A percentile compares a stretch with the other conserved stretches of the same genome.
These are phyloP conservation scores for Baryphthengus martii DNA, from an alignment of 2,113 vertebrate species.

Conservation along the genomic window DNA sequence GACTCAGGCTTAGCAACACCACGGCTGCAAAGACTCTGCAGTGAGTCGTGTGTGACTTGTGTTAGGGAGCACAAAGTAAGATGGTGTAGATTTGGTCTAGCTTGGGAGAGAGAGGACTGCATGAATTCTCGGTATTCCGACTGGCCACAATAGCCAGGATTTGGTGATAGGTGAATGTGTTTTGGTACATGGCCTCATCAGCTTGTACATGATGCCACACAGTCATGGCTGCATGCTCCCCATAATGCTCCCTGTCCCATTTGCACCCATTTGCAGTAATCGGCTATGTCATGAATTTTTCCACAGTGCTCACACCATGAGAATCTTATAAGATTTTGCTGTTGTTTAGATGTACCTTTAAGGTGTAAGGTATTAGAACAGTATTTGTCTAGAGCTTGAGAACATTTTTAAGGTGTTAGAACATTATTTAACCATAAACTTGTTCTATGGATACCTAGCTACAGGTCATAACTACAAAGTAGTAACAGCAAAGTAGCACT, in stretches of 20 bases:
- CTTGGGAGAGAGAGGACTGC: not conserved
- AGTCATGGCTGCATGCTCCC: not conserved
- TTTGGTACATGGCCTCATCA: not conserved
- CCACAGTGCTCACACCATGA: not conserved
- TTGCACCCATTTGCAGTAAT: not conserved
- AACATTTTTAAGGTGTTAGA: not conserved
- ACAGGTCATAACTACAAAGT: not conserved
- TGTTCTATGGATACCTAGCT: not conserved
- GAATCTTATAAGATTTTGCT: not conserved
- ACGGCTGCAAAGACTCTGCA: not conserved
- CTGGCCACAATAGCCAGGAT: not conserved
- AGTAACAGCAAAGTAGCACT: not conserved
- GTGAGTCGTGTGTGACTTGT: not conserved
- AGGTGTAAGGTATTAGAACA: not conserved
- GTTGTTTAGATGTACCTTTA: not conserved
- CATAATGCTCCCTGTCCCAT: not conserved
- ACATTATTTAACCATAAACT: not conserved
- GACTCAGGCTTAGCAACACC: not conserved
- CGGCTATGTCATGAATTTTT: not conserved
- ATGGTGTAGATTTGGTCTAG: not conserved
- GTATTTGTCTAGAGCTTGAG: not conserved
- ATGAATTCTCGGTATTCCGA: not conserved
- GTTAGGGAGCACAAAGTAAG: not conserved
- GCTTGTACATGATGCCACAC: rapidly evolving
- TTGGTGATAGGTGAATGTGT: not conserved